Evolutionary conservation across 2,888 invertebrate species (phyloP).

Genomic region (Bursaphelenchus okinawaensis): DNA sequence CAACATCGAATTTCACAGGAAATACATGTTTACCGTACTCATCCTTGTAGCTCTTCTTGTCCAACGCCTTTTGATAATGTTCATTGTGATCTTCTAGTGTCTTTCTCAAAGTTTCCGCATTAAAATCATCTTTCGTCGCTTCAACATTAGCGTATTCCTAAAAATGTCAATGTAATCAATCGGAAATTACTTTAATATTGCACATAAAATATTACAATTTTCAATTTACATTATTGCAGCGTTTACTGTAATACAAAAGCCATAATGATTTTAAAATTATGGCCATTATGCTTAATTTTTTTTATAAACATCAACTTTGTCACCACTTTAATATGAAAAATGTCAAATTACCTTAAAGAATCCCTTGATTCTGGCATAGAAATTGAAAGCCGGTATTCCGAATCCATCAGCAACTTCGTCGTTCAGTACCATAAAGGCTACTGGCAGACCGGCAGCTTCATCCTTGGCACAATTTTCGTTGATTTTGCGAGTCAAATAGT

Average conservation of each 20-base stretch:
- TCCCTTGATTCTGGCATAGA: constrained; percentile 54
- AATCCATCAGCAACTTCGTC: constrained; percentile 47
- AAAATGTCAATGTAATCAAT: constrained; percentile 5
- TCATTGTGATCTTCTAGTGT: constrained; percentile 43
- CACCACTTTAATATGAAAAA: too few species aligned
- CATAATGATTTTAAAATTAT: too few species aligned
- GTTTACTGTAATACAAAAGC: too few species aligned
- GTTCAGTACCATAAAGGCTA: constrained; percentile 44
- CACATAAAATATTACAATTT: too few species aligned
- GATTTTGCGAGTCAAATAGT: constrained; percentile 48
- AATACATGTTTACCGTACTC: constrained; percentile 42
- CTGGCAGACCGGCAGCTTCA: constrained; percentile 11
- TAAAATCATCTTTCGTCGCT: constrained; percentile 38
- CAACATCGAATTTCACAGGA: constrained; percentile 32
- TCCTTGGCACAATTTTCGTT: constrained; percentile 37
- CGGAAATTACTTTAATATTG: too few species aligned
- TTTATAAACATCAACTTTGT: too few species aligned
- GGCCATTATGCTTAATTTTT: too few species aligned
- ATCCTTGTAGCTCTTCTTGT: constrained; percentile 23
- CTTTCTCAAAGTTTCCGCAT: constrained; percentile 23
- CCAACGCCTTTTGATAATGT: constrained; percentile 20
- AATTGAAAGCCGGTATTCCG: constrained; percentile 56
- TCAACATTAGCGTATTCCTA: constrained; percentile 40
- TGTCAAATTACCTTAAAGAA: constrained; percentile 53
- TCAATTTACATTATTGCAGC: too few species aligned